Evolutionary conservation across 2,797 vertebrate species (phyloP), one percentile per base, ranked within the genome.

Genomic region (Eupleurogrammus muticus): DNA sequence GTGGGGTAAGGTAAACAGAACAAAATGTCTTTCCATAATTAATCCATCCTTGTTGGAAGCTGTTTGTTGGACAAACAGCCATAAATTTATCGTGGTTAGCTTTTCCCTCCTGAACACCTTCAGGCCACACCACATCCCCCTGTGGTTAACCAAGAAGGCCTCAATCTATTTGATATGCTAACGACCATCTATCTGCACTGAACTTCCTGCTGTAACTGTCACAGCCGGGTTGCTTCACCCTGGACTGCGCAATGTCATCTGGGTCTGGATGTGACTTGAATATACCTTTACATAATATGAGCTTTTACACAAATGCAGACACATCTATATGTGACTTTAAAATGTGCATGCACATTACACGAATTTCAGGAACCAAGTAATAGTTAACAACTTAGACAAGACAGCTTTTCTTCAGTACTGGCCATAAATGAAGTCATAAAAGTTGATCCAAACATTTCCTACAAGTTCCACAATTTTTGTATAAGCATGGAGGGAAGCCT

Each of bases 151-250:
- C n/a, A 35, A 65, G 16, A 66, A 42, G 57, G 36, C 60, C 51
- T 60, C 48, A 35, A 42, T 49, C 42, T 51, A 44, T 62, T 62
- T 66, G 51, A 24, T 70, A 28, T 66, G 16, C 55, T 20, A 61
- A 14, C 65, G 20, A 42, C 44, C 51, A 44, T 56, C 23, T 36
- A 55, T 24, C 24, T 17, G 23, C 7, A 20, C 23, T 12, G 40
- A 46, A 60, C 53, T 66, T 75, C 52, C 72, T 66, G 53, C 21
- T 58, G 42, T 28, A 79, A 70, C 66, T 57, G 77, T 32, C 68
- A 68, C 9, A 8, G 16, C 24, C 2, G 5, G 24, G 5, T 61
- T 71, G 53, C 60, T 50, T 55, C 55, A 66, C 14, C 17, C 36
- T 21, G 9, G 28, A 17, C 69, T 60, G 24, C 50, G 44, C 13